These are phyloP conservation scores for Danio albolineatus DNA, from an alignment of 2,797 vertebrate genomes.

Conservation along the genomic window DNA sequence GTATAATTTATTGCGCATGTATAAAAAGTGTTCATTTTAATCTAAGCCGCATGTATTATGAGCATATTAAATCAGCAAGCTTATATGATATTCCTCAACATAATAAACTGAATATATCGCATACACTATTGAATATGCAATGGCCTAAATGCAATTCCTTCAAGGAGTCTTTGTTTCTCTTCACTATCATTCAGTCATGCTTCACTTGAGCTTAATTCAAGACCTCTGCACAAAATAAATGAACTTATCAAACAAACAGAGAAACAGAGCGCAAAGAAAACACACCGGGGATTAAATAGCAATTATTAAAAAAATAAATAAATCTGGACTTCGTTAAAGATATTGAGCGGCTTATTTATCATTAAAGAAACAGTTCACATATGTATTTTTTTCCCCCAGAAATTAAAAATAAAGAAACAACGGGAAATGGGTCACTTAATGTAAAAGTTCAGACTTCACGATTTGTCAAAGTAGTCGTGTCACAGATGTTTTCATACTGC, in stretches of 20 bases:
- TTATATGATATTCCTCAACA: constrained; percentile 11
- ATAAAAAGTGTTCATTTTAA: background rate
- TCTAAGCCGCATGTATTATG: background rate
- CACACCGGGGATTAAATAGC: background rate
- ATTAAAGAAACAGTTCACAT: background rate
- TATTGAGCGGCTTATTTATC: background rate
- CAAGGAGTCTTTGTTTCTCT: constrained; percentile 31
- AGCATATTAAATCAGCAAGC: background rate
- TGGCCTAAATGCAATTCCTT: constrained; percentile 8
- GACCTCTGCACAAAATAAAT: constrained; percentile 39
- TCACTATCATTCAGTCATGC: constrained; percentile 50
- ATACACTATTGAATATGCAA: constrained; percentile 44
- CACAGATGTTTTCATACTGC: too few relatives aligned
- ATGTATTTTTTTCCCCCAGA: too few relatives aligned
- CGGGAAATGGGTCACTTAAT: too few relatives aligned
- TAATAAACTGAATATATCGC: constrained; percentile 39
- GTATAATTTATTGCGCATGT: background rate
- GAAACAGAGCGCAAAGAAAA: constrained; percentile 12
- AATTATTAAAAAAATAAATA: background rate
- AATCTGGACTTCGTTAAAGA: constrained; percentile 11
- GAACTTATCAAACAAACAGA: constrained; percentile 35
- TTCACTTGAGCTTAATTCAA: constrained; percentile 49
- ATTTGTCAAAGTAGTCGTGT: too few relatives aligned
- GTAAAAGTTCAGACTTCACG: too few relatives aligned
- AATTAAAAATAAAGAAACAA: too few relatives aligned